These are phyloP conservation scores for Xylota segnis DNA, from an alignment of 2,888 invertebrate genomes.

Conservation along the genomic window DNA sequence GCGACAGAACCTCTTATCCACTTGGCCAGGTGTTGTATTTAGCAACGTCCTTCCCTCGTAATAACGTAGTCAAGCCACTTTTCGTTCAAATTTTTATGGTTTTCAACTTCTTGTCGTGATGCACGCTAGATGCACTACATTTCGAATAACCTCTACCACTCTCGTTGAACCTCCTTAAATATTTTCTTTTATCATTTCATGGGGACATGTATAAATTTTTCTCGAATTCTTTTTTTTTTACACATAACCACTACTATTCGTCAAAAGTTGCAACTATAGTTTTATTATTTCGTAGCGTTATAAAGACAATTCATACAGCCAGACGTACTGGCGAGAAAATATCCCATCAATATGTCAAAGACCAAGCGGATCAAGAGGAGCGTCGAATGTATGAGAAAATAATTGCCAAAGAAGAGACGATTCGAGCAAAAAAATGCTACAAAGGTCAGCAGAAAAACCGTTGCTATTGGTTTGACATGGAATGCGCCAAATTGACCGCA, in stretches of 20 bases:
- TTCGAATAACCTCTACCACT: too few relatives aligned
- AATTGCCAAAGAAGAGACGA: not conserved
- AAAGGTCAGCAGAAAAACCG: not conserved
- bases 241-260: not conserved
- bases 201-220: not conserved
- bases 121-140: too few relatives aligned
- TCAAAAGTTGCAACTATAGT: constrained; percentile 21
- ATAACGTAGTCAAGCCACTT: too few relatives aligned
- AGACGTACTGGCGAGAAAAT: constrained; percentile 17
- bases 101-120: too few relatives aligned
- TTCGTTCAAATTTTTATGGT: too few relatives aligned
- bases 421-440: not conserved
- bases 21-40: too few relatives aligned
- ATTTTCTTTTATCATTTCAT: too few relatives aligned
- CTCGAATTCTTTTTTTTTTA: not conserved
- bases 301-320: constrained; percentile 22
- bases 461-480: constrained; percentile 23
- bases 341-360: constrained; percentile 21
- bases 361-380: constrained; percentile 1
- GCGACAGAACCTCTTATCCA: too few relatives aligned
- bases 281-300: constrained; percentile 37
- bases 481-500: constrained; percentile 10
- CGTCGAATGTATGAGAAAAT: not conserved
- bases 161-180: too few relatives aligned
- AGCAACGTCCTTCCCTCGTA: too few relatives aligned